phyloP scores from a whole-genome alignment of 2,888 invertebrate genomes.

The Adineta ricciae region DNA sequence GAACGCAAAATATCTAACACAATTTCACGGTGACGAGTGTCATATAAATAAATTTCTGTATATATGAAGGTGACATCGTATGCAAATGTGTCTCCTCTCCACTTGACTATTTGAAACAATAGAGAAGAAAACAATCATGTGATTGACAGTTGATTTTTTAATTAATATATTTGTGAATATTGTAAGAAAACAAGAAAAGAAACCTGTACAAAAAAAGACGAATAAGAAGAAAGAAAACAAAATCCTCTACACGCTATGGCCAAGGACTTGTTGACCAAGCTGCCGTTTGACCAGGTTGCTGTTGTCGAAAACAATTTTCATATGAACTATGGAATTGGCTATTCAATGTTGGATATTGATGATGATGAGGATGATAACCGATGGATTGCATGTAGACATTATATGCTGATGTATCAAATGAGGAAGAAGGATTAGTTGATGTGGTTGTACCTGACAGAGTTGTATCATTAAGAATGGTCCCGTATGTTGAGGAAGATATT shows the following conservation, averaged over 20 bases:
- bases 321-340: neutral
- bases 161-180: slow-evolving; percentile 13
- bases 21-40: neutral
- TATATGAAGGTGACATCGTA: neutral
- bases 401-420: neutral
- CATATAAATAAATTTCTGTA: neutral
- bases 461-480: neutral
- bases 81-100: neutral
- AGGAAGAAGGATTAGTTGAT: neutral
- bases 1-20: neutral
- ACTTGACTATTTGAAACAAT: neutral
- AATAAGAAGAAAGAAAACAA: neutral
- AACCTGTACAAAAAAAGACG: neutral
- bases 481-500: neutral
- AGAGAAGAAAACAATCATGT: neutral
- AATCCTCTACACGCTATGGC: neutral
- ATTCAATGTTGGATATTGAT: slow-evolving; percentile 16
- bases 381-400: slow-evolving; percentile 4
- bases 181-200: neutral
- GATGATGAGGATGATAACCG: slow-evolving; percentile 1
- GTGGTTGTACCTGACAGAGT: neutral
- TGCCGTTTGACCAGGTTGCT: neutral
- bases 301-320: neutral
- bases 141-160: slow-evolving; percentile 15
- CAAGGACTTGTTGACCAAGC: neutral